These are phyloP conservation scores for Fregetta grallaria DNA, from an alignment of 2,113 vertebrate species.

Conservation along the genomic window DNA sequence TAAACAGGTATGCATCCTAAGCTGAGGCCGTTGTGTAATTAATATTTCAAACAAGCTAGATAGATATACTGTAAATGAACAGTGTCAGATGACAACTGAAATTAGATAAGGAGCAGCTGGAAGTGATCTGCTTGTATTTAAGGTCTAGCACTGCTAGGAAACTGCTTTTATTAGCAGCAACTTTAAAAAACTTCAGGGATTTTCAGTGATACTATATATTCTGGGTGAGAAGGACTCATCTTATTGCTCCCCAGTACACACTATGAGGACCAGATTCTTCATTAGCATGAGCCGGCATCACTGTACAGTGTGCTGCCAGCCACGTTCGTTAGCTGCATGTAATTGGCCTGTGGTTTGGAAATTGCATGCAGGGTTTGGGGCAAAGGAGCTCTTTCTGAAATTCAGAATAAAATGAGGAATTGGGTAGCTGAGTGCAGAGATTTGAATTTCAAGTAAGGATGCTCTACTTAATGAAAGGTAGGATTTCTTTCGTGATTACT, in stretches of 20 bases:
- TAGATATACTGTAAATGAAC: constrained; percentile 39
- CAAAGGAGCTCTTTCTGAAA: background rate
- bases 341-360: background rate
- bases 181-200: background rate
- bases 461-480: background rate
- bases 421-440: background rate
- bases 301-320: background rate
- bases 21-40: background rate
- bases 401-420: background rate
- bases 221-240: background rate
- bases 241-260: background rate
- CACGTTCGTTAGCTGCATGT: accelerated
- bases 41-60: constrained; percentile 36
- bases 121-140: background rate
- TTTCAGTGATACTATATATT: background rate
- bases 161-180: background rate
- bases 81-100: constrained; percentile 19
- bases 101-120: constrained; percentile 48
- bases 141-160: background rate
- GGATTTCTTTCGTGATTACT: background rate
- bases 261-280: background rate
- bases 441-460: background rate
- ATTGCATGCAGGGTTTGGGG: background rate
- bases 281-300: background rate
- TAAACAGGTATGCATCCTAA: background rate